A percentile compares a stretch with the other conserved stretches of the same genome.
Evolutionary conservation across 1,140 invertebrate species (phyloP).

Genomic region (Pseudomyrmex pallidus): DNA sequence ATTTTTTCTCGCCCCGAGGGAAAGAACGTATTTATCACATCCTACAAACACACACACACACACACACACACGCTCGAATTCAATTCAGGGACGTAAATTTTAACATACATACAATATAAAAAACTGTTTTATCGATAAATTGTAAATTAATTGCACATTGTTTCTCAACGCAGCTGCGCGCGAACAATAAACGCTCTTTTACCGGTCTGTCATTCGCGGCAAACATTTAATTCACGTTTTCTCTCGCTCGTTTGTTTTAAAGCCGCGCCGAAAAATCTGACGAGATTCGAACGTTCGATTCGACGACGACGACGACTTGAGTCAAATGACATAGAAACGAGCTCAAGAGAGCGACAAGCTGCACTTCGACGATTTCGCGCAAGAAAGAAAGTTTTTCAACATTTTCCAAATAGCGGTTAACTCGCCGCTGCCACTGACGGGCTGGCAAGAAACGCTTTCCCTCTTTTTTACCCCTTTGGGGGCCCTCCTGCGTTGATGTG

Average conservation of each 20-base stretch:
- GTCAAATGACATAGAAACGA: constrained; percentile 37
- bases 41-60: neutral
- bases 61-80: neutral
- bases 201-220: neutral
- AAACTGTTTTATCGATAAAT: constrained; percentile 10
- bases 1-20: neutral
- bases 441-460: constrained; percentile 47
- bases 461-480: neutral
- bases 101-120: neutral
- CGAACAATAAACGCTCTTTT: neutral
- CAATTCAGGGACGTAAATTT: neutral
- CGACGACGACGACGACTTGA: constrained; percentile 15
- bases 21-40: neutral
- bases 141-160: neutral
- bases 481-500: neutral
- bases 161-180: neutral
- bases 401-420: constrained; percentile 63
- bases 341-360: constrained; percentile 6
- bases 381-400: constrained; percentile 54
- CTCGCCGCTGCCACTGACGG: constrained; percentile 12
- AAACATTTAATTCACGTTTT: neutral
- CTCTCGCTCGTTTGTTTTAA: constrained; percentile 3
- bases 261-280: constrained; percentile 22
- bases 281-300: constrained; percentile 26
- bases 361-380: constrained; percentile 16